Evolutionary conservation across 2,888 invertebrate genomes (phyloP).

Genomic region (Proisotoma minuta): DNA sequence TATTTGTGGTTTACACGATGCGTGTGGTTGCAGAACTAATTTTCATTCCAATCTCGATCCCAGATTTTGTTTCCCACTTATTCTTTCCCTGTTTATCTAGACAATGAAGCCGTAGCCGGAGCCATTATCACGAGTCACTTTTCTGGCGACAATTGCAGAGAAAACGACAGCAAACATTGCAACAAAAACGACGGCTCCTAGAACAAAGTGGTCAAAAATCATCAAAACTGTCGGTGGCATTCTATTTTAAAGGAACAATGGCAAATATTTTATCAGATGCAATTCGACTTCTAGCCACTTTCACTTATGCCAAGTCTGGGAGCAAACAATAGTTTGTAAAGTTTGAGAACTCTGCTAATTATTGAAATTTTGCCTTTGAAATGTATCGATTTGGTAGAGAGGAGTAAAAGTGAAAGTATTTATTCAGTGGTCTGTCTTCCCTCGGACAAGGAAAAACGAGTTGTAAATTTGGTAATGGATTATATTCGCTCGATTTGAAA

Average conservation of each 20-base stretch:
- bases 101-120: constrained; percentile 44
- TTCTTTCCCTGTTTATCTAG: constrained; percentile 18
- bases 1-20: background rate
- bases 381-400: no score
- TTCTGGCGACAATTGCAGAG: constrained; percentile 43
- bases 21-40: background rate
- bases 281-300: no score
- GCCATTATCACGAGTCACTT: constrained; percentile 40
- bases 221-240: constrained; percentile 48
- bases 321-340: no score
- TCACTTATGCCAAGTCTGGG: no score
- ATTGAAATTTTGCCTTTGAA: no score
- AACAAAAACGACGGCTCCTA: constrained; percentile 48
- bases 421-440: no score
- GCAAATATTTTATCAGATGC: background rate
- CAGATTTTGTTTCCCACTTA: background rate
- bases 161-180: constrained; percentile 48
- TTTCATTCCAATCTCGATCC: background rate
- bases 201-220: constrained; percentile 49
- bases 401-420: no score
- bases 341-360: no score
- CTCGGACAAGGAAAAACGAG: no score
- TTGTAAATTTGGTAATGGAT: no score
- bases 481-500: no score
- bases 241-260: constrained; percentile 12